Base-by-base conservation (phyloP, 2,888 invertebrate species). In the Mythimna impura region DNA sequence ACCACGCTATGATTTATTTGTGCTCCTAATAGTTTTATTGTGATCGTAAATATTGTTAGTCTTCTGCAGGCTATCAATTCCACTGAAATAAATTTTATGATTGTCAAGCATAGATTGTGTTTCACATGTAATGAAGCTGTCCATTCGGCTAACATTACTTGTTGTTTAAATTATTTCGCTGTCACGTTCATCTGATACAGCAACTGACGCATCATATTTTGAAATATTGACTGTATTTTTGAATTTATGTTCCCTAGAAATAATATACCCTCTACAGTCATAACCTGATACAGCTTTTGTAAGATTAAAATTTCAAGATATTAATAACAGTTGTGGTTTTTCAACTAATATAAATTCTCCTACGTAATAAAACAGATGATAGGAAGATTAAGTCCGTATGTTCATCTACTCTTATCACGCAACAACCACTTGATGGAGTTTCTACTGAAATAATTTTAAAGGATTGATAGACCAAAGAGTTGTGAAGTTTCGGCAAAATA, bases 11-110 rank as follows among this genome's bases (percentile, higher is more conserved):
- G 73, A 73, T 73, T 76, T 81, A 79, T 79, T 36, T 47, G 58
- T 66, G 52, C 36, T 73, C 66, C 65, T 72, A 64, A 81, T 81
- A 76, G 65, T 86, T 83, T 74, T 61, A 67, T 68, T 77, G 62
- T 80, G 60, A 81, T 70, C 83, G 66, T 83, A 70, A 83, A 83
- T 83, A 74, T 80, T 69, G 70, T 54, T 62, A n/a, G 66, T 64
- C 55, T 83, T 66, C 60, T 68, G 79, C 61, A 66, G 55, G 52
- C 66, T 57, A 74, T 80, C 61, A 40, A 52, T 73, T 70, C 67
- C 69, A 62, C 50, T 65, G 34, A 61, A 66, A 73, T 83, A 47
- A 36, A 58, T 73, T 66, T 25, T 65, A 67, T 57, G 25, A 54
- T 54, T 63, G 69, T 79, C 68, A 47, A 50, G 43, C 50, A 17